Percentiles rank a stretch among this genome's conserved stretches.
These are phyloP conservation scores for Lophura nycthemera DNA, from an alignment of 2,113 vertebrate genomes.

Conservation along the genomic window DNA sequence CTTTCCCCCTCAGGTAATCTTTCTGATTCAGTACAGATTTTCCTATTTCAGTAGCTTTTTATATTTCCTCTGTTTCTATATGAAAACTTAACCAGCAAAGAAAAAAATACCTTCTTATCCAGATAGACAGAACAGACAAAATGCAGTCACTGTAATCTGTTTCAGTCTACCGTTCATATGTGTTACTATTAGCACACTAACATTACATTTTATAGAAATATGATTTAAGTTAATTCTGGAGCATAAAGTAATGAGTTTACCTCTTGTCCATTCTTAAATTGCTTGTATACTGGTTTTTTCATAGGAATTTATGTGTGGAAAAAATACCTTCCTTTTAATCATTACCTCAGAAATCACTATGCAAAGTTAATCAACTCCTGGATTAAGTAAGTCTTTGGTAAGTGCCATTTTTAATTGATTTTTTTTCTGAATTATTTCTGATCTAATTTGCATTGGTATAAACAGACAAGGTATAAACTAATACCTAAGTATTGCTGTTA, in stretches of 20 bases:
- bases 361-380: neutral
- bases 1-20: neutral
- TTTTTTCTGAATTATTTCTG: slow-evolving; percentile 18
- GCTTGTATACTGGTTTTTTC: neutral
- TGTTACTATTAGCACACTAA: neutral
- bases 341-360: neutral
- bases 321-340: neutral
- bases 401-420: neutral
- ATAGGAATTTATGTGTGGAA: neutral
- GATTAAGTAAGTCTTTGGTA: neutral
- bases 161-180: neutral
- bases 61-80: slow-evolving; percentile 2
- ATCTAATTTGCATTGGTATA: neutral
- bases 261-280: neutral
- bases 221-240: neutral
- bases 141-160: neutral
- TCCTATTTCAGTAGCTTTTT: slow-evolving; percentile 23
- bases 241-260: neutral
- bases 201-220: neutral
- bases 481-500: neutral
- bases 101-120: neutral
- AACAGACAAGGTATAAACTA: neutral
- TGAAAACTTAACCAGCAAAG: slow-evolving; percentile 17
- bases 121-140: neutral
- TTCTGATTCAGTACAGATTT: slow-evolving; percentile 28